A percentile compares a stretch with the other conserved stretches of the same genome.
Evolutionary conservation across 2,113 vertebrate genomes (phyloP).

Genomic region (Notarius lentiginosus): DNA sequence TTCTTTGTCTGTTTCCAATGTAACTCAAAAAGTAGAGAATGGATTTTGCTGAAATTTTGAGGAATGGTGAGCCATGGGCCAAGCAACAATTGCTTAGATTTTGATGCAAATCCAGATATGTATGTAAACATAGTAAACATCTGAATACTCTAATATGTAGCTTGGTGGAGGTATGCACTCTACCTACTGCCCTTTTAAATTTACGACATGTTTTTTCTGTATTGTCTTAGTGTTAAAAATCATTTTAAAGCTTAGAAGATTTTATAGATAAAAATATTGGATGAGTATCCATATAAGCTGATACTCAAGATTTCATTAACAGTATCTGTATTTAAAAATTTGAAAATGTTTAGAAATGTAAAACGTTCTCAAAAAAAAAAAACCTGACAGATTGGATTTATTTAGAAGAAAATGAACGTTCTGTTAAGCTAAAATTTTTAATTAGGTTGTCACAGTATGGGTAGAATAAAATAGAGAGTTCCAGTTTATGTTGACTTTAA

Average conservation of each 20-base stretch:
- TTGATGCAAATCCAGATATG: no score
- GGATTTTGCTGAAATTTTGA: no score
- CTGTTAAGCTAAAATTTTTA: neutral
- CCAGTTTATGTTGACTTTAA: neutral
- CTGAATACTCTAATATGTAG: no score
- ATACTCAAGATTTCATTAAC: neutral
- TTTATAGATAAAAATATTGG: neutral
- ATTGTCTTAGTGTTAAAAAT: neutral
- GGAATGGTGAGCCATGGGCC: no score
- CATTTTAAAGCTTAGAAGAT: neutral
- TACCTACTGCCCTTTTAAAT: no score
- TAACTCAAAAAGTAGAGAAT: no score
- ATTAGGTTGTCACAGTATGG: neutral
- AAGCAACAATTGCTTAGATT: no score
- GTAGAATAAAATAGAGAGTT: neutral
- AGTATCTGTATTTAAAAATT: neutral
- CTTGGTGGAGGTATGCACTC: no score
- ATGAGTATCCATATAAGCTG: neutral
- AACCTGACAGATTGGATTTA: no score
- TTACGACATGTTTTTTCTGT: neutral
- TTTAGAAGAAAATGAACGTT: neutral
- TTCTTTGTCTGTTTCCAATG: no score
- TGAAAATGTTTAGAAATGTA: neutral
- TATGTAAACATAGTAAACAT: no score
- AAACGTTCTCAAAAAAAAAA: neutral